Evolutionary conservation across 2,797 vertebrate genomes (phyloP).

Genomic region (Gobio occitaniae): DNA sequence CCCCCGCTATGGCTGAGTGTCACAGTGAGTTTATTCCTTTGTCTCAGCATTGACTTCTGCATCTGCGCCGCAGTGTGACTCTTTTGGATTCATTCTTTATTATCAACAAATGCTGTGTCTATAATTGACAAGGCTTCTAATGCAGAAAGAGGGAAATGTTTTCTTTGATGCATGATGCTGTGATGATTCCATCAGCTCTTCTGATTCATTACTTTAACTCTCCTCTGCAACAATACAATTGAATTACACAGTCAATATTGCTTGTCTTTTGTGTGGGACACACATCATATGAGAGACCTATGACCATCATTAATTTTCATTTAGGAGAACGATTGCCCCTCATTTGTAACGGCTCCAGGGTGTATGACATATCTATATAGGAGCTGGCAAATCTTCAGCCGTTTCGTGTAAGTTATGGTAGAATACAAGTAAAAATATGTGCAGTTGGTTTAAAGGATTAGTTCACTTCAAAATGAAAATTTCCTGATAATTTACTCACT

Average conservation of each 20-base stretch:
- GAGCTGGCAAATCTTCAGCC: conserved; percentile 13
- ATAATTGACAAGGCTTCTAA: conserved; percentile 64
- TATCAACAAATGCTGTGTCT: conserved; percentile 35
- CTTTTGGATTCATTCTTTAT: conserved; percentile 18
- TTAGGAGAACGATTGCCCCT: conserved; percentile 81
- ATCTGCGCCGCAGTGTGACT: conserved; percentile 11
- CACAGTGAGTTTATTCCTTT: conserved; percentile 30
- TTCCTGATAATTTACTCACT: too few species aligned
- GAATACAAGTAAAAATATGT: neutral
- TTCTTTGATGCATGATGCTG: conserved; percentile 77
- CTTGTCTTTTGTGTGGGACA: conserved; percentile 51
- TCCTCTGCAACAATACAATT: conserved; percentile 76
- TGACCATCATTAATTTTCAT: conserved; percentile 85
- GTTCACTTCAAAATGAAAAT: too few species aligned
- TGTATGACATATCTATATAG: conserved; percentile 44
- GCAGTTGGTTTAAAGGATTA: neutral
- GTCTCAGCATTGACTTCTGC: conserved; percentile 19
- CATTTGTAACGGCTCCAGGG: conserved; percentile 75
- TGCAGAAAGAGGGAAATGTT: conserved; percentile 68
- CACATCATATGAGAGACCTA: conserved; percentile 76
- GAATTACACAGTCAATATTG: conserved; percentile 82
- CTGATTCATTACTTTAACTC: conserved; percentile 81
- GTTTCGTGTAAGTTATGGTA: neutral
- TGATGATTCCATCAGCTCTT: conserved; percentile 72
- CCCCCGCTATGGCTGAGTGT: neutral